Percentiles rank a stretch among this genome's conserved stretches.
These are phyloP conservation scores for Phortica magna DNA, from an alignment of 2,888 invertebrate genomes.

Conservation along the genomic window DNA sequence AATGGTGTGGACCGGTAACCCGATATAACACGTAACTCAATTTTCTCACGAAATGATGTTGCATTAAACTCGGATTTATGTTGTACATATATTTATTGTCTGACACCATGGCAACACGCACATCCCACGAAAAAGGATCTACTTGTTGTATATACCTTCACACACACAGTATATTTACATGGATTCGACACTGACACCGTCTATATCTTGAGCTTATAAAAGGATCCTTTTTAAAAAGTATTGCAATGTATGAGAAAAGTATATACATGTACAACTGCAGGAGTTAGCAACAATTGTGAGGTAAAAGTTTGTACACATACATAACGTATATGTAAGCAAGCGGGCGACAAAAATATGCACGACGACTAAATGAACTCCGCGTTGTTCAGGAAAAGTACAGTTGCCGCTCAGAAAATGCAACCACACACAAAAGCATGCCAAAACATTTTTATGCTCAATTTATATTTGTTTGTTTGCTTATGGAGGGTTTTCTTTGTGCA, in stretches of 20 bases:
- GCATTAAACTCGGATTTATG: neutral
- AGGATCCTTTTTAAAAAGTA: neutral
- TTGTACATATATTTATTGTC: constrained; percentile 45
- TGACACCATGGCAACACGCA: neutral
- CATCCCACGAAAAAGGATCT: constrained; percentile 62
- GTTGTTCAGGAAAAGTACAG: constrained; percentile 58
- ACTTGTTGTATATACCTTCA: constrained; percentile 40
- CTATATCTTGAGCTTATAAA: neutral
- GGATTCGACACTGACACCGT: neutral
- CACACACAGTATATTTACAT: neutral
- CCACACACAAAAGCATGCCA: constrained; percentile 18
- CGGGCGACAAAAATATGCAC: constrained; percentile 25
- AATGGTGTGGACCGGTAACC: no score
- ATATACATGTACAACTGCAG: neutral
- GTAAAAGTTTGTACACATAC: neutral
- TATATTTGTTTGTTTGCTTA: neutral
- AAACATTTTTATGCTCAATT: neutral
- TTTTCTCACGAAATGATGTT: neutral
- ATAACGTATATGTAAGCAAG: neutral
- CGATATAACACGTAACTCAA: no score
- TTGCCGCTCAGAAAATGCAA: constrained; percentile 51
- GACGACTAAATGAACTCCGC: constrained; percentile 20
- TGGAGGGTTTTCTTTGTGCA: neutral
- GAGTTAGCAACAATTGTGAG: neutral
- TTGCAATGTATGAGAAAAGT: neutral